A percentile compares a stretch with the other conserved stretches of the same genome.
Evolutionary conservation across 64 coral and sea anemone species (phyloP).

Genomic region (Acropora yongei): DNA sequence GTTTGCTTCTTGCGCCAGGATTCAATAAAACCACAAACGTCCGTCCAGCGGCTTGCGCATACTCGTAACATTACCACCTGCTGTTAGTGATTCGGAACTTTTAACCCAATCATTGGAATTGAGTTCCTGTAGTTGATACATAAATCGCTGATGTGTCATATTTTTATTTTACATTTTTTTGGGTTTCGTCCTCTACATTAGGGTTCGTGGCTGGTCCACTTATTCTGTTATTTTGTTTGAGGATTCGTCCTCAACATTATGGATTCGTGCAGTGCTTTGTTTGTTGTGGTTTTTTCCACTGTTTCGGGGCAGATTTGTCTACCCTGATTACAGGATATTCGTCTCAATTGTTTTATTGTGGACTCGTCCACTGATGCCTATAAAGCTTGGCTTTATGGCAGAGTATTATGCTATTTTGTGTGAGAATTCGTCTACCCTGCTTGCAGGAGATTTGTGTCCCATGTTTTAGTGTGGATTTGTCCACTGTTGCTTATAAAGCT

Average conservation of each 20-base stretch:
- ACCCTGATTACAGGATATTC: not conserved
- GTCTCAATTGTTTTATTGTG: no score
- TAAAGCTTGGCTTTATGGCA: not conserved
- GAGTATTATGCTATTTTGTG: no score
- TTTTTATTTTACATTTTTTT: not conserved
- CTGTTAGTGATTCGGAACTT: not conserved
- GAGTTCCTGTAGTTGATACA: not conserved
- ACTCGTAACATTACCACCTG: no score
- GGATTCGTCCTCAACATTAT: constrained; percentile 10
- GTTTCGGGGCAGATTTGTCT: not conserved
- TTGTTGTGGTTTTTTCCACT: not conserved
- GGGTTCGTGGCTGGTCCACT: no score
- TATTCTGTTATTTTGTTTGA: not conserved
- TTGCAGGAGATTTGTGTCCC: no score
- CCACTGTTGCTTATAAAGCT: no score
- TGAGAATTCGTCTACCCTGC: no score
- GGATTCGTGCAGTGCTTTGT: not conserved
- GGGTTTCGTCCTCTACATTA: not conserved
- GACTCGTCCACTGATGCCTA: not conserved
- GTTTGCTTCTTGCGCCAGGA: no score
- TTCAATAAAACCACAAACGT: no score
- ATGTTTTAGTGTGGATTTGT: no score
- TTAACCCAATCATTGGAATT: not conserved
- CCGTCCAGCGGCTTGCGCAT: no score
- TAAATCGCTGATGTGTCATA: not conserved